Evolutionary conservation across 2,797 vertebrate genomes (phyloP), one percentile per base, ranked within the genome.

Genomic region (Nannoperca obscura): DNA sequence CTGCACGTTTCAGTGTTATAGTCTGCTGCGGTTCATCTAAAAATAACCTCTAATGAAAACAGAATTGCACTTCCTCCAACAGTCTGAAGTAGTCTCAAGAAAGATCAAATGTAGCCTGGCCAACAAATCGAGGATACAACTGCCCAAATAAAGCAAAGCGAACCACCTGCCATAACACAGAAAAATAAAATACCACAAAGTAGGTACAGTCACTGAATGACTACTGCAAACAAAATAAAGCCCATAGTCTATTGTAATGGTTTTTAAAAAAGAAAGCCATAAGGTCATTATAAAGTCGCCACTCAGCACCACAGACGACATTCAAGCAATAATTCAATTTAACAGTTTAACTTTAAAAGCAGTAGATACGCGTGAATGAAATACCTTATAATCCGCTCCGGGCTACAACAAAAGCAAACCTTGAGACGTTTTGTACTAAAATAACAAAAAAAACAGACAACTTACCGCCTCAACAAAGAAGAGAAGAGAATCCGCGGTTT

Each of bases 401-500:
- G 4, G 17, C 17, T 12, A 22, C 38, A 69, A 81, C 67, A 62
- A 71, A 42, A 74, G 49, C 49, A 67, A 80, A 62, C 17, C 30
- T 3, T 30, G 44, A 32, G 42, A 76, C 67, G 58, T 47, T 36
- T 63, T 72, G 34, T 66, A 24, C 13, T 19, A 15, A 78, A 86
- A 84, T 63, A 79, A 70, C 32, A 79, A 27, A 74, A 83, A 71
- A 53, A 19, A 63, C 7, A 46, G n/a, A n/a, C 38, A 88, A 88
- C 92, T 90, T 62, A 92, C 92, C 91, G 81, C 68, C 72, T 85
- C 82, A 74, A 24, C 60, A 64, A 59, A 72, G 62, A 68, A 49
- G n/a, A n/a, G n/a, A 57, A 38, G 19, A 62, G 0, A 65, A 74
- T 57, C 75, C 76, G 19, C 67, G 53, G 24, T 13, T 80, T 72